Evolutionary conservation across 64 coral and sea anemone species (phyloP).

Genomic region (Trachythela sp.): DNA sequence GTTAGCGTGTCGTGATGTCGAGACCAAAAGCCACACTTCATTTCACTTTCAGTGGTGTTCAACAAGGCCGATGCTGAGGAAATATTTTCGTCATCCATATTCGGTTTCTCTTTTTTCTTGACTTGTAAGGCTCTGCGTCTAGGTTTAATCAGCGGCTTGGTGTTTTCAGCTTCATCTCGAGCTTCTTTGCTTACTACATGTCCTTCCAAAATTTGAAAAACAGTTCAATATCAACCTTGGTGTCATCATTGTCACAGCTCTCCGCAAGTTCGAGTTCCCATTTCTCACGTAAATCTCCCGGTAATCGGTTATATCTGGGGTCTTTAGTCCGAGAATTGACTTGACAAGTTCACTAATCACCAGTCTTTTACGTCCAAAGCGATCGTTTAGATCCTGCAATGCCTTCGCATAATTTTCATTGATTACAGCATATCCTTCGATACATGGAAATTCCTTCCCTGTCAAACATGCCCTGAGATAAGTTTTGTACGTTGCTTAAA

Average conservation of each 20-base stretch:
- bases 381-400: conserved; percentile 30
- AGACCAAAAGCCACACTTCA: not conserved
- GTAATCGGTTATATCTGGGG: not conserved
- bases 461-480: conserved; percentile 37
- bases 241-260: conserved; percentile 11
- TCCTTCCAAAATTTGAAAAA: conserved; percentile 27
- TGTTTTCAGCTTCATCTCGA: too few relatives aligned
- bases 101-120: not conserved
- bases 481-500: conserved; percentile 52
- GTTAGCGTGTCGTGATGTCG: not conserved
- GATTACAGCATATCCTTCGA: conserved; percentile 52
- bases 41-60: not conserved
- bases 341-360: conserved; percentile 45
- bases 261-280: conserved; percentile 37
- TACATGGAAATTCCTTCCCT: conserved; percentile 29
- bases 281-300: conserved; percentile 17
- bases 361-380: conserved; percentile 42
- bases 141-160: too few relatives aligned
- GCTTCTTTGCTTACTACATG: conserved; percentile 34
- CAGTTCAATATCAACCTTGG: not conserved
- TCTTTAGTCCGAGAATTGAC: conserved; percentile 39
- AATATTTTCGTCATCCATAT: not conserved
- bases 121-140: too few relatives aligned
- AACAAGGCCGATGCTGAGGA: not conserved
- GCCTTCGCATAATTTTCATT: conserved; percentile 31